Conservation (phyloP, 2,797 vertebrate species). For the Pseudomugil tenellus region DNA sequence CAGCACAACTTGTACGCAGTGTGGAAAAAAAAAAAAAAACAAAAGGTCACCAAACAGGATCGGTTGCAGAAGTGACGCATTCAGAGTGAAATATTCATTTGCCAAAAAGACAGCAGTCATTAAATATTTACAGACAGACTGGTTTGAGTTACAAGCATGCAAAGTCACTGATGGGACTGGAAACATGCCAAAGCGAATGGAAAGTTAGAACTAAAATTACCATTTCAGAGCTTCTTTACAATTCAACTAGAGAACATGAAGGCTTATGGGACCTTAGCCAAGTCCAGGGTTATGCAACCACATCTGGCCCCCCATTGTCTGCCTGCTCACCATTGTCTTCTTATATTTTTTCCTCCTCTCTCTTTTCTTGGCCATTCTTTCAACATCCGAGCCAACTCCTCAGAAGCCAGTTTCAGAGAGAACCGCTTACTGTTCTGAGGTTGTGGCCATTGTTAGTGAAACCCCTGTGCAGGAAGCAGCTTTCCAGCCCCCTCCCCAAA, state of each 20-base stretch:
- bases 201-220: neutral
- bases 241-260: neutral
- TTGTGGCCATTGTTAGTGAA: slow-evolving; percentile 74
- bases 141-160: slow-evolving; percentile 18
- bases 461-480: slow-evolving; percentile 80
- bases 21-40: slow-evolving; percentile 18
- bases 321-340: slow-evolving; percentile 63
- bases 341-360: slow-evolving; percentile 66
- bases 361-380: slow-evolving; percentile 77
- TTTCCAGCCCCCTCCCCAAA: slow-evolving; percentile 63
- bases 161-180: slow-evolving; percentile 7
- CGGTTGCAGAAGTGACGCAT: slow-evolving; percentile 55
- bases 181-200: neutral
- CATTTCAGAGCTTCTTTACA: neutral
- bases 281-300: slow-evolving; percentile 59
- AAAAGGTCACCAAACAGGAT: slow-evolving; percentile 50
- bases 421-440: slow-evolving; percentile 69
- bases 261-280: slow-evolving; percentile 32
- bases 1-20: slow-evolving; percentile 31
- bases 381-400: slow-evolving; percentile 70
- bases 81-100: slow-evolving; percentile 51
- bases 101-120: slow-evolving; percentile 32
- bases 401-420: slow-evolving; percentile 60
- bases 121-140: slow-evolving; percentile 72
- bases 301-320: slow-evolving; percentile 68